Base-by-base conservation (phyloP, 2,113 vertebrate species). In the Tursiops truncatus region DNA sequence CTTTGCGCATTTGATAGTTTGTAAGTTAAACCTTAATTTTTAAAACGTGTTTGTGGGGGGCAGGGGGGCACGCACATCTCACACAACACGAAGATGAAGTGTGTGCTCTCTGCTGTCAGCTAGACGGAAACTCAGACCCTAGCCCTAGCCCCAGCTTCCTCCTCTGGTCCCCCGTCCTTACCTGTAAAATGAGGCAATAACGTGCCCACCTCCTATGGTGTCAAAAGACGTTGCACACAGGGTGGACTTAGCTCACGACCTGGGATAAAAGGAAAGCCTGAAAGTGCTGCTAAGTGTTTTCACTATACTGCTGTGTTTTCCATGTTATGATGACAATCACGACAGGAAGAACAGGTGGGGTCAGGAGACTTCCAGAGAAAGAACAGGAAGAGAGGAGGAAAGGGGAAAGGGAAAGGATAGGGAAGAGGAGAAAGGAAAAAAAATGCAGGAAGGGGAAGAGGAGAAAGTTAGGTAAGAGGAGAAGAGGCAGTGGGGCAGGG, bases 211-310 rank as follows among this genome's bases (percentile, higher is more conserved):
- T 47, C 14, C 38, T 3, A 2, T 65, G 73, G 25, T 0, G 11
- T 36, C 5, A 0, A 17, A 21, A 25, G 23, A 0, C 8, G 8
- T 14, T 2, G 1, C 0, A 3, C 33, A 21, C 1, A 0, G 7
- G 31, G 9, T 3, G 13, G 53, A 15, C 47, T 44, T 7, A 4
- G n/a, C 21, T 1, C 28, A 17, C 0, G 3, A 31, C 28, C 1
- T 7, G 25, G 36, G 28, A 6, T 6, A 1, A 0, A 23, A 76
- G 38, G 12, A 23, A 36, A 9, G 33, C 70, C 25, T 18, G 2
- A 2, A 20, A 3, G 13, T 26, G 44, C 71, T 41, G 62, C 53
- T 10, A 0, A 38, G 58, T 7, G 5, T 18, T 71, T 3, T 5
- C 4, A 5, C 9, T 12, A 56, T 23, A 21, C 31, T 26, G 85